phyloP scores from a whole-genome alignment of 2,797 vertebrate species.

The Gymnoscopelus microlampas region DNA sequence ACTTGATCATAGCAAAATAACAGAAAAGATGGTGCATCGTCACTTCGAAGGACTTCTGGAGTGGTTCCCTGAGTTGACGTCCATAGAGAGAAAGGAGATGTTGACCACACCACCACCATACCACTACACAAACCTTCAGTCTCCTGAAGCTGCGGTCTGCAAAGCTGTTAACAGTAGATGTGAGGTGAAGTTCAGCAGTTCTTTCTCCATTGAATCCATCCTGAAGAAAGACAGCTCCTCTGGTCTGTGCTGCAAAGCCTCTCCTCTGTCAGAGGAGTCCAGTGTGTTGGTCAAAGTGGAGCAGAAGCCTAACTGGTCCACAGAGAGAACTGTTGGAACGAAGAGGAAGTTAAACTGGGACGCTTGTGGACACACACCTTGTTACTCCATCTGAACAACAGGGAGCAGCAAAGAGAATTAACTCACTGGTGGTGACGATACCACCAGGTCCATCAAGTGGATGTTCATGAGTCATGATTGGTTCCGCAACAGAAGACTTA shows the following conservation, averaged over 20 bases:
- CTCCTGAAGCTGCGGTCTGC: constrained; percentile 17
- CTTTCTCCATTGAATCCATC: constrained; percentile 80
- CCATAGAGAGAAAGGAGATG: constrained; percentile 5
- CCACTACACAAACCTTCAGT: neutral
- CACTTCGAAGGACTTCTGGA: constrained; percentile 73
- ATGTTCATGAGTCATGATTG: no score
- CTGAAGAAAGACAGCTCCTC: constrained; percentile 61
- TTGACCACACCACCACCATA: neutral
- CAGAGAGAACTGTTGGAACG: no score
- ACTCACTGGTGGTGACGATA: no score
- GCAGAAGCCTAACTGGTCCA: no score
- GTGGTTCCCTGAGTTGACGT: constrained; percentile 67
- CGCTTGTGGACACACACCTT: no score
- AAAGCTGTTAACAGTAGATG: constrained; percentile 21
- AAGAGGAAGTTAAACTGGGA: no score
- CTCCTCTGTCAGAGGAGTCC: no score
- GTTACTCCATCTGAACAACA: no score
- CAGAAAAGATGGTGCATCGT: constrained; percentile 76
- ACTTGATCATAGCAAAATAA: constrained; percentile 73
- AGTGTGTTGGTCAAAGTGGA: no score
- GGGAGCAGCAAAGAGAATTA: no score
- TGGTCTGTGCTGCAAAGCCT: neutral
- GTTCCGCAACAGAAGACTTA: no score
- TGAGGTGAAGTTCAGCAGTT: constrained; percentile 69
- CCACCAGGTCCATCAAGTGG: no score